A percentile compares a stretch with the other conserved stretches of the same genome.
These are phyloP conservation scores for Lypha dubia DNA, from an alignment of 2,888 invertebrate genomes.

Conservation along the genomic window DNA sequence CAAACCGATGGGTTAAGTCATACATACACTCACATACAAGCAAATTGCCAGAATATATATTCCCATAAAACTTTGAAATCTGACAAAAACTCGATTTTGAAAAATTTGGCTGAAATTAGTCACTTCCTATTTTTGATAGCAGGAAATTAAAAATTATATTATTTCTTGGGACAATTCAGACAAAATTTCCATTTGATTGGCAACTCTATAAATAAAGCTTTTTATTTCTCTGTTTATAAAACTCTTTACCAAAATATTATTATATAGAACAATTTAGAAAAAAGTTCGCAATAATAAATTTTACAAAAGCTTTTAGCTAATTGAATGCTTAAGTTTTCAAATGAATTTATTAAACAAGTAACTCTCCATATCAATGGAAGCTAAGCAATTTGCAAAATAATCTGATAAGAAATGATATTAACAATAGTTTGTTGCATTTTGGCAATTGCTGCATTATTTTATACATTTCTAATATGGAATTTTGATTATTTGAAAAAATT, in stretches of 20 bases:
- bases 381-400: neutral
- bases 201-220: neutral
- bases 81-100: too few species aligned
- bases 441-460: constrained; percentile 71
- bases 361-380: neutral
- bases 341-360: neutral
- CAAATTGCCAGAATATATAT: too few species aligned
- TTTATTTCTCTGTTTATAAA: too few species aligned
- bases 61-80: too few species aligned
- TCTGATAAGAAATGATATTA: constrained; percentile 35
- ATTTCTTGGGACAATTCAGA: too few species aligned
- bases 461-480: constrained; percentile 78
- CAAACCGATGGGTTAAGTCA: too few species aligned
- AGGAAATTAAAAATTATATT: too few species aligned
- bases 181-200: neutral
- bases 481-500: constrained; percentile 82
- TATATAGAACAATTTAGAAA: neutral
- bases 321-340: neutral
- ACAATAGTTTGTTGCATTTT: constrained; percentile 29
- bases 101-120: too few species aligned
- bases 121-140: too few species aligned
- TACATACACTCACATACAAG: too few species aligned
- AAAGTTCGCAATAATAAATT: neutral
- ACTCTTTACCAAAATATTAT: too few species aligned
- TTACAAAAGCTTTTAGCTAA: neutral